A percentile compares a stretch with the other conserved stretches of the same genome.
Evolutionary conservation across 2,113 vertebrate genomes (phyloP).

Genomic region (Stegostoma tigrinum): DNA sequence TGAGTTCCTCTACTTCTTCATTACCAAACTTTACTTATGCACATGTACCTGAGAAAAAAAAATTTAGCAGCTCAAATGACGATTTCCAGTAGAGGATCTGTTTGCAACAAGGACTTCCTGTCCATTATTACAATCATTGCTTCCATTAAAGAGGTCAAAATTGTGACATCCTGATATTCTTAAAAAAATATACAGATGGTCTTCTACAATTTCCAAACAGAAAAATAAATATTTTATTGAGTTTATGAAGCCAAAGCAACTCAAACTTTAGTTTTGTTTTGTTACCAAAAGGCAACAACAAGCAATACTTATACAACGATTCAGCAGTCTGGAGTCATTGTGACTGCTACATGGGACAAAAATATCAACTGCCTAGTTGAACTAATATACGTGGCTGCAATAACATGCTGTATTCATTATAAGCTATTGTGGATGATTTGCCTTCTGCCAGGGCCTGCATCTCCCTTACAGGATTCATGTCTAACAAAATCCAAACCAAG

Average conservation of each 20-base stretch:
- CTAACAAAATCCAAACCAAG: background rate
- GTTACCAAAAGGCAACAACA: background rate
- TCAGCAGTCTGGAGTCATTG: background rate
- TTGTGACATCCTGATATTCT: background rate
- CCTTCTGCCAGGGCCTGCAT: background rate
- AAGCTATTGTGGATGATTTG: background rate
- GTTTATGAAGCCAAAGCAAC: background rate
- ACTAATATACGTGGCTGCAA: background rate
- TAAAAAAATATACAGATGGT: background rate
- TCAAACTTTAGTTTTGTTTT: background rate
- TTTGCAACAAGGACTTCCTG: conserved; percentile 16
- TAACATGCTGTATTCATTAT: background rate
- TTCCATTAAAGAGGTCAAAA: conserved; percentile 7
- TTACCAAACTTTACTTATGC: conserved; percentile 5
- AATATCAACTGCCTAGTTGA: background rate
- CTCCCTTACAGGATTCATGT: background rate
- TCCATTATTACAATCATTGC: background rate
- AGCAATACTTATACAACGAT: background rate
- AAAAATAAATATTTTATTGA: background rate
- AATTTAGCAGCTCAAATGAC: conserved; percentile 5
- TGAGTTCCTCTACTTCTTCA: background rate
- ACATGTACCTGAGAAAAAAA: background rate
- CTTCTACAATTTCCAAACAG: background rate
- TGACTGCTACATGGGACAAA: background rate
- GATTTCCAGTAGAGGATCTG: background rate